These are phyloP conservation scores for Tachina fera DNA, from an alignment of 2,888 invertebrate species.

Conservation along the genomic window DNA sequence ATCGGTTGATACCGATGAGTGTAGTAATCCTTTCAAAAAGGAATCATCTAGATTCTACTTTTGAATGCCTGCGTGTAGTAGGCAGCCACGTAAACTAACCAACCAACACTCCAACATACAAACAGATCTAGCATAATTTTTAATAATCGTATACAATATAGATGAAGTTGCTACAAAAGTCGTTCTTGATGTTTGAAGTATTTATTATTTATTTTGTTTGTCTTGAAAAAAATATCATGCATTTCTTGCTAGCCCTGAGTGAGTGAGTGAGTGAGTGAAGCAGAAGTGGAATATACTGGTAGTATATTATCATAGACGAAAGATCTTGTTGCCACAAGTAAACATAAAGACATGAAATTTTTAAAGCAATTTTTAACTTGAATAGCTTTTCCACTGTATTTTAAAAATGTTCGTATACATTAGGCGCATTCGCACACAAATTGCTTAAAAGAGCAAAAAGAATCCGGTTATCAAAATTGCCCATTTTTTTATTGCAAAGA, in stretches of 20 bases:
- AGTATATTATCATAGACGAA: slow-evolving; percentile 55
- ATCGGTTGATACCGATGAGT: too few relatives aligned
- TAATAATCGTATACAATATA: neutral
- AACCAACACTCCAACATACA: too few relatives aligned
- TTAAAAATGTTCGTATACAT: neutral
- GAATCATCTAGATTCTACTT: too few relatives aligned
- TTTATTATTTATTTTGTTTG: slow-evolving; percentile 21
- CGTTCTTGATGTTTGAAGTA: neutral
- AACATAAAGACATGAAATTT: slow-evolving; percentile 5
- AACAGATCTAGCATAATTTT: neutral
- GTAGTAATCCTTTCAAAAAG: too few relatives aligned
- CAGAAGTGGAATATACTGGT: slow-evolving; percentile 31
- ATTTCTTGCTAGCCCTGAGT: slow-evolving; percentile 47
- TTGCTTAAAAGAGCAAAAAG: neutral
- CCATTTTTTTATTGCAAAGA: neutral
- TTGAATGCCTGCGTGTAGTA: too few relatives aligned
- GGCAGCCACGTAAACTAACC: too few relatives aligned
- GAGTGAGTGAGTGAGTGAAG: slow-evolving; percentile 22
- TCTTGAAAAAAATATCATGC: slow-evolving; percentile 40
- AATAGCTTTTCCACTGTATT: slow-evolving; percentile 5
- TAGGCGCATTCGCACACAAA: slow-evolving; percentile 14
- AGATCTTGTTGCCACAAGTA: slow-evolving; percentile 59
- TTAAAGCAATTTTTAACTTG: slow-evolving; percentile 29
- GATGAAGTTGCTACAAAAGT: neutral
- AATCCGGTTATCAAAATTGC: neutral